A percentile compares a stretch with the other conserved stretches of the same genome.
phyloP scores from a whole-genome alignment of 2,888 invertebrate genomes.

The Phanerotoma sp. region DNA sequence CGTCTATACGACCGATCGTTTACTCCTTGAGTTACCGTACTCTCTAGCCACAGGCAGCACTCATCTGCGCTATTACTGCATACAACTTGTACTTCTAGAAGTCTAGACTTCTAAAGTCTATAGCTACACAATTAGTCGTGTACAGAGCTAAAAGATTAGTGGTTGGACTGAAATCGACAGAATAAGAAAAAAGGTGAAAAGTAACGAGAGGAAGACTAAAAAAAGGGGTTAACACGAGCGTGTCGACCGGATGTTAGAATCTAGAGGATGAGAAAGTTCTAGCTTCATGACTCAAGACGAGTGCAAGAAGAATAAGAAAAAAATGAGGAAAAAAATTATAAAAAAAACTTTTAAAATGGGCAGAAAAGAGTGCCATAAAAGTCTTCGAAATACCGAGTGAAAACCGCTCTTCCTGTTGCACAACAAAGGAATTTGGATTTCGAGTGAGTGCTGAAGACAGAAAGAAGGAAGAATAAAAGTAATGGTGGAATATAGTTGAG shows the following conservation, averaged over 20 bases:
- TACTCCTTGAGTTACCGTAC: slow-evolving; percentile 2
- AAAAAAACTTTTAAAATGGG: slow-evolving; percentile 11
- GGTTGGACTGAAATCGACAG: slow-evolving; percentile 11
- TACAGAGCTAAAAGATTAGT: neutral
- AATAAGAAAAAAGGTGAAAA: slow-evolving; percentile 15
- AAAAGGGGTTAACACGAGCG: slow-evolving; percentile 17
- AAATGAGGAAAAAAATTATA: slow-evolving; percentile 26
- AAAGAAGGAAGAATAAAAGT: too few species aligned
- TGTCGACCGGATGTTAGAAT: slow-evolving; percentile 3
- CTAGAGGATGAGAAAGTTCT: slow-evolving; percentile 1
- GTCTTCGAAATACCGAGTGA: slow-evolving; percentile 46
- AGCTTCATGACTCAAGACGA: slow-evolving; percentile 14
- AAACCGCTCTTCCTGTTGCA: slow-evolving; percentile 43
- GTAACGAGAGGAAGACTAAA: slow-evolving; percentile 3
- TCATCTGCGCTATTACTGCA: neutral
- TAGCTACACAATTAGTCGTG: neutral
- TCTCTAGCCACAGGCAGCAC: neutral
- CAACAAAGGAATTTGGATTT: slow-evolving; percentile 44
- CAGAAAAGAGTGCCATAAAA: slow-evolving; percentile 30
- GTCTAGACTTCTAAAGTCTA: too few species aligned
- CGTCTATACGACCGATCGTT: slow-evolving; percentile 6
- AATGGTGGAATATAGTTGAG: too few species aligned
- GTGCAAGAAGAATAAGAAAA: too few species aligned
- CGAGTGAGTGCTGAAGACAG: slow-evolving; percentile 30
- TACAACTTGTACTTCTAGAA: neutral